Base-by-base conservation (phyloP, 2,797 vertebrate genomes). In the Neostethus bicornis region DNA sequence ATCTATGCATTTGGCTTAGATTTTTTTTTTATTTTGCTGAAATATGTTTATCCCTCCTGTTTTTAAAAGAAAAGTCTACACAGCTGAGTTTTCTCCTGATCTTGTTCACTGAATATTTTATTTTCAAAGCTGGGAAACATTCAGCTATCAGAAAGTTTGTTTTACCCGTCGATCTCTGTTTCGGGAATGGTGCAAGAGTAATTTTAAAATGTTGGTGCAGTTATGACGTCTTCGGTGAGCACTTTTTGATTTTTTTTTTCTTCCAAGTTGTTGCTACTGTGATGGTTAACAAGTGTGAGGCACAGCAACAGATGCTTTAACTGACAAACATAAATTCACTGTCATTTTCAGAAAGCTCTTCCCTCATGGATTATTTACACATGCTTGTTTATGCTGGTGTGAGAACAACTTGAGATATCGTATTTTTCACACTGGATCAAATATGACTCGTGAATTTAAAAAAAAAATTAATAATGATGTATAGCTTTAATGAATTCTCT, bases 1-100 rank as follows among this genome's bases (percentile, higher is more conserved):
- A 75, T 71, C 81, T 85, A 66, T 83, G 60, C 70, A 72, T 79
- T 77, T 65, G 54, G 28, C 51, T 79, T 61, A 62, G 26, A 70
- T 60, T 60, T 63, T 55, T 39, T 44, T 57, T 63, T 35, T 44
- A 28, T 34, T 67, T 72, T 54, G 47, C 41, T 23, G 17, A 23
- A 17, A 37, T 44, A 31, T 57, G 16, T 12, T 12, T 24, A 53
- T 54, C 28, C 5, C 7, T 21, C 25, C 14, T 34, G 34, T 32
- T 11, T 43, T 61, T 61, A 44, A 21, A 54, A 24, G 25, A 69
- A 65, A 50, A 35, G 10, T 19, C 38, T 10, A 13, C 37, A 29
- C 8, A 45, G 65, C 16, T 53, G 12, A 34, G 10, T 58, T 53
- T 39, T 17, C 42, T 41, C 16, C 21, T 7, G 7, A 34, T 25